Base-by-base conservation (phyloP, 2,113 vertebrate species). In the Loxodonta africana region DNA sequence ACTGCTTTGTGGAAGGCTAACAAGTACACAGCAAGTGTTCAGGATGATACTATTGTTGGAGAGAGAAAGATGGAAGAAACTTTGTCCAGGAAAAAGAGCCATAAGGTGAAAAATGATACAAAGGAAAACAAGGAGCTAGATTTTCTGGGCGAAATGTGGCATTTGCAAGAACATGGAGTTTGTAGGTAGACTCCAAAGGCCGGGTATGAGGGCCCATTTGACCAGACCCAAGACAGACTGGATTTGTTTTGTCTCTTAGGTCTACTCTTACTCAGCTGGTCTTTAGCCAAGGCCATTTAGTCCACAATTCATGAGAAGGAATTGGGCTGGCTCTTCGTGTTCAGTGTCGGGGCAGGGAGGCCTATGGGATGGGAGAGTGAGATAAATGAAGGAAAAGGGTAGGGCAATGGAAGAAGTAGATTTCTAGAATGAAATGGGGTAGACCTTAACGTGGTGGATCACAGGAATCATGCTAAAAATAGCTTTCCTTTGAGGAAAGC, bases 401-500 rank as follows among this genome's bases (percentile, higher is more conserved):
- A 26, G 21, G 51, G 2, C 21, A 21, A 17, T 8, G 37, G n/a
- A 18, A n/a, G 20, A 87, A 60, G 25, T 14, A 33, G 62, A 46
- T 83, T 88, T 95, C 78, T 65, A 67, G 71, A 85, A 84, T 28
- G 20, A 84, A 82, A 46, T 30, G 65, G n/a, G 44, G 14, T 18
- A 87, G 44, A 26, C 51, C 30, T 15, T n/a, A 25, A n/a, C 92
- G 46, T 87, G 77, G 11, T 74, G 28, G 14, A 48, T 76, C 44
- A 5, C 91, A 73, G 65, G 60, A 17, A 2, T 44, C 25, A 2
- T 67, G 28, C 53, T 88, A 69, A 67, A 94, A 74, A 90, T 5
- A n/a, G 26, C 23, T 80, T 71, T 85, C 23, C 83, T 93, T 93
- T 77, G 62, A 51, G 88, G 48, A 90, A 92, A 94, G 74, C 30